Base-by-base conservation (phyloP, 2,888 invertebrate genomes). In the Leucophenga montana region DNA sequence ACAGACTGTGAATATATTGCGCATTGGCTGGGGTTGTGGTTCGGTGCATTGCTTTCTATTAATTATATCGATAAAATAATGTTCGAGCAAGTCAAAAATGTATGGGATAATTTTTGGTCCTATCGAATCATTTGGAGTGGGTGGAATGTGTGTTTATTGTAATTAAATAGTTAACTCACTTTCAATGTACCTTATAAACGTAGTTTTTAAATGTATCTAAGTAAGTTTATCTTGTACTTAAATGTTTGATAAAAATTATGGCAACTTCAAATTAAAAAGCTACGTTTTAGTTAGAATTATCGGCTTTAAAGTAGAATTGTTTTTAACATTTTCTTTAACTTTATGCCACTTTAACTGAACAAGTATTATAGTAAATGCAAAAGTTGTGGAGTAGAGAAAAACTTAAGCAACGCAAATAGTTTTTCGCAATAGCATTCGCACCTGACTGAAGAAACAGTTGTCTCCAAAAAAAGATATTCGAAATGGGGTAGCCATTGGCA, bases 41-140 rank as follows among this genome's bases (percentile, higher is more conserved):
- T 64, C 48, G 22, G 22, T 5, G 39, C 9, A 39, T 8, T 11
- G 46, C 62, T 5, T 57, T 27, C 54, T 33, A 65, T 56, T 70
- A 72, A 61, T 50, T 53, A 72, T 66, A 66, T 66, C 66, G 66
- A 64, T 64, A 64, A 64, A 64, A 48, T 64, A 64, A 64, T 46
- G 18, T 48, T 48, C 44, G 62, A 48, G 46, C 44, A 44, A 14
- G 33, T 48, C 18, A 64, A 64, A 5, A 48, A 33, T 33, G 1
- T 33, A 33, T 59, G 33, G 6, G 3, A 16, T 18, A 8, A 18
- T 13, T 50, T 50, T 56, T 22, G 22, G 27, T 27, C 53, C 8
- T 20, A 53, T 20, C 56, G 56, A 56, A 1, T 20, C 50, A n/a
- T 16, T 22, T 20, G 11, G 14, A 18, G n/a, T 20, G 46, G 46